Evolutionary conservation across 2,888 invertebrate genomes (phyloP), one percentile per base, ranked within the genome.

Genomic region (Andrena hattorfiana): DNA sequence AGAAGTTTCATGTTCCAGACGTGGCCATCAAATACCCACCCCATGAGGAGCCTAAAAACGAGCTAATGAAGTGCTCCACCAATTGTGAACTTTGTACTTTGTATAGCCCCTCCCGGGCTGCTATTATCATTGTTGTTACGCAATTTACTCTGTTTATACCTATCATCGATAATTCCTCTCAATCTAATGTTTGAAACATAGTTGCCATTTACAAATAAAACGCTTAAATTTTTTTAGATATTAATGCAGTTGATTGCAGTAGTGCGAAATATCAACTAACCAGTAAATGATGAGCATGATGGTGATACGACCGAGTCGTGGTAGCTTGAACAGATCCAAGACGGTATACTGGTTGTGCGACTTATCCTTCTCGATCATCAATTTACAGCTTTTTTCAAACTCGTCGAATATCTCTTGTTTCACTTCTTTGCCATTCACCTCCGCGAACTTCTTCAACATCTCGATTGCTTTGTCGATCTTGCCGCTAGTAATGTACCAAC

Each of bases 401-500:
- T 97, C 96, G 70, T 96, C 95, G 89, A 97, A 96, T 4, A 97
- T 95, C 92, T 96, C 96, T 0, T 96, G 96, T 0, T 97, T 95
- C 2, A 98, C 96, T 73, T 96, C 96, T 10, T 95, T 96, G 48
- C 96, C 96, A 92, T 98, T 98, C 48, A 97, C 96, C 86, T 95
- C 96, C 86, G 97, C 97, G 89, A 98, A 97, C 90, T 96, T 97
- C 93, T 97, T 97, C 91, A 98, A 95, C 85, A 98, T 98, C 0
- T 94, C 95, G 2, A 98, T 95, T 0, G 98, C 97, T 91, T 97
- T 96, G 90, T 97, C 97, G 0, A 97, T 95, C 92, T 97, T 96
- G 1, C 98, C 98, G 94, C 97, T 97, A 0, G 97, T 97, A 6
- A 98, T 96, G 76, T 98, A 94, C 98, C 98, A 98, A 89, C 97